These are phyloP conservation scores for Diogma glabrata DNA, from an alignment of 2,888 invertebrate genomes.

Conservation along the genomic window DNA sequence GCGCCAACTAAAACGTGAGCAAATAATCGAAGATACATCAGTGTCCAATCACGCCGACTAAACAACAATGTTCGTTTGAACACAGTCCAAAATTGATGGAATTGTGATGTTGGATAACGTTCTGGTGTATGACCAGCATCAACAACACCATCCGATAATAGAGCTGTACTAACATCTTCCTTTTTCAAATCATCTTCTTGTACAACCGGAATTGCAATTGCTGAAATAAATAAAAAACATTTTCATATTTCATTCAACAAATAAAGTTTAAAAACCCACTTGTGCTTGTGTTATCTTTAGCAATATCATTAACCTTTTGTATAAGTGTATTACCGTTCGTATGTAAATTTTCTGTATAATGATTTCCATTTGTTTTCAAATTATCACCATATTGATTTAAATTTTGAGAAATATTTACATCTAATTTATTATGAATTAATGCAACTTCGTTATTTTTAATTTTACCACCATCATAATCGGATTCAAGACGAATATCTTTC, in stretches of 20 bases:
- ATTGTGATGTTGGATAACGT: slow-evolving; percentile 72
- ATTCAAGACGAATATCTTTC: slow-evolving; percentile 63
- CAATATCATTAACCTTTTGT: slow-evolving; percentile 51
- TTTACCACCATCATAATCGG: slow-evolving; percentile 52
- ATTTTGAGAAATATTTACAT: slow-evolving; percentile 41
- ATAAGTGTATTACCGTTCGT: slow-evolving; percentile 34
- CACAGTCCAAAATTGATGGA: slow-evolving; percentile 78
- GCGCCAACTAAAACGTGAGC: slow-evolving; percentile 90
- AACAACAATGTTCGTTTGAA: slow-evolving; percentile 73
- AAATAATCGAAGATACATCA: slow-evolving; percentile 88
- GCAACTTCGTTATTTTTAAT: slow-evolving; percentile 40
- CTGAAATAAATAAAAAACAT: slow-evolving; percentile 20
- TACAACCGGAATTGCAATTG: slow-evolving; percentile 46
- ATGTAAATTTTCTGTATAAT: slow-evolving; percentile 13
- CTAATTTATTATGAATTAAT: slow-evolving; percentile 39
- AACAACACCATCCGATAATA: slow-evolving; percentile 50
- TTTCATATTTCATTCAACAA: neutral
- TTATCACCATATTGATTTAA: slow-evolving; percentile 29
- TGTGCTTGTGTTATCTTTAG: slow-evolving; percentile 40
- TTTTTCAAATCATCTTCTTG: slow-evolving; percentile 43
- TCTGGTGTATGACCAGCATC: slow-evolving; percentile 43
- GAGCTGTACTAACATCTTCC: slow-evolving; percentile 55
- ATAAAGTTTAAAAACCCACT: slow-evolving; percentile 1
- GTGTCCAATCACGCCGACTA: slow-evolving; percentile 82
- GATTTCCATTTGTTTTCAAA: slow-evolving; percentile 28